Evolutionary conservation across 2,888 invertebrate genomes (phyloP).

Genomic region (Ischnura elegans): DNA sequence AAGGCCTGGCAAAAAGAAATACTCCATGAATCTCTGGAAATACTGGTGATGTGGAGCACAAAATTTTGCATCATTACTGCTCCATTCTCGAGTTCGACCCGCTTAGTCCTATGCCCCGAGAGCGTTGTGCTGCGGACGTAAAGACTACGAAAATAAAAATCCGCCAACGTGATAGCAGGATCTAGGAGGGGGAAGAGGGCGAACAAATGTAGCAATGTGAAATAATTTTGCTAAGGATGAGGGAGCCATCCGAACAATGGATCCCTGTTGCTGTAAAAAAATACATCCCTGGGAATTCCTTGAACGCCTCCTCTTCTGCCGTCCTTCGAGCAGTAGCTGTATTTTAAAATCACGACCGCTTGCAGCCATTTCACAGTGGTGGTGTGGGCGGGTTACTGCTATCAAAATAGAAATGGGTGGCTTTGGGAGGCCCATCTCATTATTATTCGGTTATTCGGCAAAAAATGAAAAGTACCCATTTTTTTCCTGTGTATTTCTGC

Average conservation of each 20-base stretch:
- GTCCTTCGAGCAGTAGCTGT: not conserved
- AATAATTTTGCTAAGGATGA: not conserved
- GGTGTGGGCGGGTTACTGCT: not conserved
- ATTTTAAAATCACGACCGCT: conserved; percentile 29
- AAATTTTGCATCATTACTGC: conserved; percentile 20
- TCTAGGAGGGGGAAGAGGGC: not conserved
- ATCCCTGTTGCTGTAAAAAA: not conserved
- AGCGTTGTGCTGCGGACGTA: not conserved
- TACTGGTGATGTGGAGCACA: not conserved
- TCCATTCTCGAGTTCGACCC: not conserved
- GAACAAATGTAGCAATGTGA: not conserved
- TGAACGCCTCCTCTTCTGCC: not conserved
- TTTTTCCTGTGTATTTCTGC: too few species aligned
- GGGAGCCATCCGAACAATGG: conserved; percentile 18
- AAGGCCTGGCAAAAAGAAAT: not conserved
- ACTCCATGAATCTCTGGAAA: not conserved
- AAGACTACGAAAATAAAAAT: not conserved
- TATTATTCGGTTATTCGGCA: too few species aligned
- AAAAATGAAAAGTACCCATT: too few species aligned
- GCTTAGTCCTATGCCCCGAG: not conserved
- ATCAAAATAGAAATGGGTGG: too few species aligned
- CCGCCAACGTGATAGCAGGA: not conserved
- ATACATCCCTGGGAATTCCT: conserved; percentile 41
- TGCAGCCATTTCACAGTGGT: not conserved
- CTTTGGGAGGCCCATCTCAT: too few species aligned